Evolutionary conservation across 2,888 invertebrate species (phyloP).

Genomic region (Ormyrus thymus): DNA sequence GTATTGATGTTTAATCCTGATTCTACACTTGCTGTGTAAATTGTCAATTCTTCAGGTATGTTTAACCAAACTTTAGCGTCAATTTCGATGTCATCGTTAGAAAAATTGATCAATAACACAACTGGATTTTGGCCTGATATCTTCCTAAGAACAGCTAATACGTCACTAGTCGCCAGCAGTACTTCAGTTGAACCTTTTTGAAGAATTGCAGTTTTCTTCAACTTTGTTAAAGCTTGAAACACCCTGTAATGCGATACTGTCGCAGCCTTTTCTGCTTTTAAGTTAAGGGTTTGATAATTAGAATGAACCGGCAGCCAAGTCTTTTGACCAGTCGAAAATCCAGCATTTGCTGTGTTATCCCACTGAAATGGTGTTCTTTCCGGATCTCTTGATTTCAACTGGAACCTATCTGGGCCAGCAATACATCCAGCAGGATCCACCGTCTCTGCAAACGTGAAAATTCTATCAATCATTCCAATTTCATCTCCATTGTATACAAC

Average conservation of each 20-base stretch:
- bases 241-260: constrained; percentile 78
- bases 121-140: constrained; percentile 34
- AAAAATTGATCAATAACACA: constrained; percentile 59
- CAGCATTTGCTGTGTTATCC: constrained; percentile 70
- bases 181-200: constrained; percentile 74
- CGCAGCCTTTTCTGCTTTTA: constrained; percentile 76
- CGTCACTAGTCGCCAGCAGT: constrained; percentile 57
- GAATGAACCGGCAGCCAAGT: constrained; percentile 84
- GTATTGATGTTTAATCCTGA: constrained; percentile 55
- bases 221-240: constrained; percentile 77
- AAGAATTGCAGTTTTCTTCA: constrained; percentile 75
- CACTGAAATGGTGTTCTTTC: constrained; percentile 77
- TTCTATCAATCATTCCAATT: constrained; percentile 86
- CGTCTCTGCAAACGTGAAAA: constrained; percentile 80
- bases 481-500: constrained; percentile 89
- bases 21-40: constrained; percentile 59
- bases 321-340: constrained; percentile 77
- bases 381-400: constrained; percentile 66
- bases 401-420: constrained; percentile 79
- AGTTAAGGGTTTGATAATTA: constrained; percentile 79
- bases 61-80: constrained; percentile 60
- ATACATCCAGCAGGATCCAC: constrained; percentile 81
- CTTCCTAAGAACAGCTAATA: constrained; percentile 64
- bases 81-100: constrained; percentile 45
- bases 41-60: constrained; percentile 58